Base-by-base conservation (phyloP, 2,888 invertebrate species). In the Amphipoea lucens region DNA sequence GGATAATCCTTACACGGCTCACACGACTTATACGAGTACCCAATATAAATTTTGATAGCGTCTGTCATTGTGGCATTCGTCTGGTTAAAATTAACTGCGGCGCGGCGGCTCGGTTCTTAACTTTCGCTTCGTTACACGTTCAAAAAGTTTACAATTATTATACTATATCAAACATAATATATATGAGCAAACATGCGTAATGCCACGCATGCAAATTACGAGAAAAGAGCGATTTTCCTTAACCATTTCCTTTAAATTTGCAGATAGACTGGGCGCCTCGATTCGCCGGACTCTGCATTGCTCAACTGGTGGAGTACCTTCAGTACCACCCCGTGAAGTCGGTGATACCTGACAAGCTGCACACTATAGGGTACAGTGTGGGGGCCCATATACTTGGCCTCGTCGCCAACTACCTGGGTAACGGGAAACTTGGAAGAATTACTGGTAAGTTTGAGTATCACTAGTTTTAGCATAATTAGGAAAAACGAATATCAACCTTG, bases 321-420 rank as follows among this genome's bases (percentile, higher is more conserved):
- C 98, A 98, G 79, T 97, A 98, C 78, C 98, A 98, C 95, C 98
- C 98, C 0, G 91, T 91, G 76, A 97, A 98, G 87, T 97, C 98
- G 0, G 97, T 98, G 0, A 97, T 97, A 51, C 98, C 98, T 0
- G 98, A 98, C 91, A 97, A 97, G 81, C 93, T 98, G 60, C 99
- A 99, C 93, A 97, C 98, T 2, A 98, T 99, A 78, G 99, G 99
- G 0, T 99, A 98, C 95, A 98, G 98, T 93, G 98, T 98, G 45
- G 98, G 98, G 1, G 98, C 98, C 0, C 98, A 99, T 91, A 98
- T 99, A 80, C 98, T 98, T 9, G 98, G 98, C 0, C 96, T 98
- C 67, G 98, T 98, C 0, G 98, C 98, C 62, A 99, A 99, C 93
- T 98, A 98, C 90, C 93, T 99, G 63, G 95, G 97, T 68, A 97